Evolutionary conservation across 2,888 invertebrate genomes (phyloP), one percentile per base, ranked within the genome.

Genomic region (Gymnosoma rotundatum): DNA sequence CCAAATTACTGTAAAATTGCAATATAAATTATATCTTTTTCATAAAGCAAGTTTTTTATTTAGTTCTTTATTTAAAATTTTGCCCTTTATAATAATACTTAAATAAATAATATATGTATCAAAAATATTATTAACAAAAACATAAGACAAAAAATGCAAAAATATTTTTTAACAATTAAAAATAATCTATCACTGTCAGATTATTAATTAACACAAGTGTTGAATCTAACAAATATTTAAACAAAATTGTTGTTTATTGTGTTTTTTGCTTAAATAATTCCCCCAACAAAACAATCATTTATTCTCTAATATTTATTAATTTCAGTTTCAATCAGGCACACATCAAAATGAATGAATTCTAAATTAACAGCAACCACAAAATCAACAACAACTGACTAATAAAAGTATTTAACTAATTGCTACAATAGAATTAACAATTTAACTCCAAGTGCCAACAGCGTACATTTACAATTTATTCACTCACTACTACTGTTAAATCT

Each of bases 181-280:
- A 70, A 45, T 58, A 14, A 73, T 79, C 72, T 60, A 20, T 79
- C 72, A 73, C 20, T 79, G 79, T 73, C 79, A 60, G 20, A 20
- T 58, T 79, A 79, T 72, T 25, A 72, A 66, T 64, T 73, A 64
- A 25, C 58, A 52, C 20, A 20, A 38, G 8, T 32, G 12, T 0
- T 16, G n/a, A 64, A 20, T 36, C 7, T 18, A 36, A n/a, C 48
- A 42, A 38, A 14, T 63, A 36, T 45, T 32, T 36, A 48, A 78
- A 56, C 63, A 78, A 48, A 10, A 16, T 38, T 36, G 38, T 60
- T 18, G 6, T 18, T 50, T n/a, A 4, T 50, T 32, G 2, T 4
- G 25, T 2, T 32, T 32, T 32, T 25, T 52, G 0, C 4, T 7
- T 9, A 52, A 70, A 48, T 18, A 78, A 25, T 54, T n/a, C 45